Base-by-base conservation (phyloP, 2,113 vertebrate species). In the Macrotus californicus region DNA sequence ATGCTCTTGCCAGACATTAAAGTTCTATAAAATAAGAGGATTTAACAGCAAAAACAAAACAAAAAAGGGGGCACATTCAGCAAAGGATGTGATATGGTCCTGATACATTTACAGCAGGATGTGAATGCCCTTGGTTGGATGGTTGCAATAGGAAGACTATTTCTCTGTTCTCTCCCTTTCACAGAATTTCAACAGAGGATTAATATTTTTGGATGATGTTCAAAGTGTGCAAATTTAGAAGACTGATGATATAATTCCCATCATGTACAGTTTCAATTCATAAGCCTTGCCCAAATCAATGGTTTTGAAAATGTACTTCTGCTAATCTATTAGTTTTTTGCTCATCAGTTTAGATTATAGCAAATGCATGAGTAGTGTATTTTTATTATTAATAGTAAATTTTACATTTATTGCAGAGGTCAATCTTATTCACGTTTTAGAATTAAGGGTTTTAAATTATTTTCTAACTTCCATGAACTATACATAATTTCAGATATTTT, bases 221-320 rank as follows among this genome's bases (percentile, higher is more conserved):
- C 94, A 97, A 97, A 96, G 98, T 22, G 61, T 86, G 95, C 80
- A 94, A 96, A 98, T 97, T 95, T 96, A 92, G 96, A 98, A 98
- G 95, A 90, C 59, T 85, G 89, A 96, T 92, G 85, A 94, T 70
- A 31, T 94, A 97, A 98, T 26, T 96, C 94, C 54, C 81, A 94
- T 95, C 77, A 90, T 96, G 90, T 96, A 66, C 26, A 59, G 39
- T 97, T 98, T 97, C 77, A 96, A 91, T 96, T 97, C 97, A 94
- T 84, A 96, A 92, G 10, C 1, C 24, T 89, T 96, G 31, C 29
- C 26, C 91, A 16, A 61, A 70, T 91, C 93, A 83, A 59, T 76
- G 72, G 76, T 92, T 94, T 93, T 90, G 54, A 56, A 97, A 96
- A 50, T 88, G 75, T 52, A 85, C 46, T 96, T 95, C 94, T 95